Evolutionary conservation across 2,113 vertebrate species (phyloP).

Genomic region (Spea bombifrons): DNA sequence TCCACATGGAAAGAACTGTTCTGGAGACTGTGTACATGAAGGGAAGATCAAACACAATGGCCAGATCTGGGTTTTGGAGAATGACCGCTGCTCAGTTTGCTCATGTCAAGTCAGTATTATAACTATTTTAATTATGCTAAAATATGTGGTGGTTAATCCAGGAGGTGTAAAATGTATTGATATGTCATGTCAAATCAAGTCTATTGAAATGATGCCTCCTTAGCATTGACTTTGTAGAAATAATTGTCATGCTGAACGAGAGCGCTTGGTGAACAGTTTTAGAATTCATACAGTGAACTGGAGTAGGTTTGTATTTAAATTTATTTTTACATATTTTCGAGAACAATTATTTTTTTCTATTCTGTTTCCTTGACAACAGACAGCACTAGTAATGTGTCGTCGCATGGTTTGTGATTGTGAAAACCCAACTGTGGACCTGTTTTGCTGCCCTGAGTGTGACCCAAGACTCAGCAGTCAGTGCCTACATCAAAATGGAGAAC

Average conservation of each 20-base stretch:
- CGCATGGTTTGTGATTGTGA: conserved; percentile 98
- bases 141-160: no score
- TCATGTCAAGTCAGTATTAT: conserved; percentile 83
- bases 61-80: conserved; percentile 97
- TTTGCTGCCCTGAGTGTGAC: conserved; percentile 96
- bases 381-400: conserved; percentile 90
- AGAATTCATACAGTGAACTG: no score
- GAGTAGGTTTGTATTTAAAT: not conserved
- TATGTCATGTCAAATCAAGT: no score
- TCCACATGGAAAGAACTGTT: conserved; percentile 95
- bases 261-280: not conserved
- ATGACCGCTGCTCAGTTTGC: conserved; percentile 93
- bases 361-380: conserved; percentile 60
- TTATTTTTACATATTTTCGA: no score
- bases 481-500: conserved; percentile 87
- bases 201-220: not conserved
- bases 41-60: conserved; percentile 92
- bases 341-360: not conserved
- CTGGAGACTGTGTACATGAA: conserved; percentile 90
- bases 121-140: no score
- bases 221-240: not conserved
- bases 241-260: not conserved
- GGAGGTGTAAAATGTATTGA: no score
- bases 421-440: conserved; percentile 93
- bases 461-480: conserved; percentile 91